phyloP scores from a whole-genome alignment of 2,113 vertebrate genomes.

The Calonectris borealis region DNA sequence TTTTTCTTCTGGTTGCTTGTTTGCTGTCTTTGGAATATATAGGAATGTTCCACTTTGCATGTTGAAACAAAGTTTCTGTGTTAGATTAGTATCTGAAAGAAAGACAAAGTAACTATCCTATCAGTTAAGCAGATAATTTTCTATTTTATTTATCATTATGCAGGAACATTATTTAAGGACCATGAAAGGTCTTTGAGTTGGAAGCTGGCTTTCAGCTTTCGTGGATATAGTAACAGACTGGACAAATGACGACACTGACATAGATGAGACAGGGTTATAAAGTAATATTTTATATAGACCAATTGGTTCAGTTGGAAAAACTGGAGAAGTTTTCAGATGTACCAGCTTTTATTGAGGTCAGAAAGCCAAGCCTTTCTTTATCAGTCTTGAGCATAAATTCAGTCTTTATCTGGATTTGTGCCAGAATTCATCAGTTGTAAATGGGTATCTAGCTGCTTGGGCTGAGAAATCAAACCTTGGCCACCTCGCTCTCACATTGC shows the following conservation, averaged over 20 bases:
- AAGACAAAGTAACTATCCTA: not conserved
- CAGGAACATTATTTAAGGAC: not conserved
- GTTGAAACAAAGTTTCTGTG: not conserved
- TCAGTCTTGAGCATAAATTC: not conserved
- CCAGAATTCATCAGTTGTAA: not conserved
- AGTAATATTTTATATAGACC: not conserved
- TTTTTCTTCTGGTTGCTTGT: not conserved
- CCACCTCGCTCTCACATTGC: not conserved
- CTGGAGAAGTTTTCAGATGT: not conserved
- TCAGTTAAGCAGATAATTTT: not conserved
- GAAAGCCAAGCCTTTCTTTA: not conserved
- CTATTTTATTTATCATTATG: not conserved
- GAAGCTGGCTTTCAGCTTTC: not conserved
- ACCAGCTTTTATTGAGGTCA: not conserved
- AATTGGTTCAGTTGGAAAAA: not conserved
- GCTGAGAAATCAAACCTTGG: not conserved
- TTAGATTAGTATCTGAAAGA: not conserved
- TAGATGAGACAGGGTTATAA: not conserved
- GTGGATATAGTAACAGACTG: not conserved
- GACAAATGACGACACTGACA: not conserved
- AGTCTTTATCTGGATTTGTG: not conserved
- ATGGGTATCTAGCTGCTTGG: not conserved
- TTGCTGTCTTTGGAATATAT: not conserved
- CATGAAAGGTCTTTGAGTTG: not conserved
- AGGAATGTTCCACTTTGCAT: not conserved